Evolutionary conservation across 2,888 invertebrate genomes (phyloP), one percentile per base, ranked within the genome.

Genomic region (Polyommatus icarus): DNA sequence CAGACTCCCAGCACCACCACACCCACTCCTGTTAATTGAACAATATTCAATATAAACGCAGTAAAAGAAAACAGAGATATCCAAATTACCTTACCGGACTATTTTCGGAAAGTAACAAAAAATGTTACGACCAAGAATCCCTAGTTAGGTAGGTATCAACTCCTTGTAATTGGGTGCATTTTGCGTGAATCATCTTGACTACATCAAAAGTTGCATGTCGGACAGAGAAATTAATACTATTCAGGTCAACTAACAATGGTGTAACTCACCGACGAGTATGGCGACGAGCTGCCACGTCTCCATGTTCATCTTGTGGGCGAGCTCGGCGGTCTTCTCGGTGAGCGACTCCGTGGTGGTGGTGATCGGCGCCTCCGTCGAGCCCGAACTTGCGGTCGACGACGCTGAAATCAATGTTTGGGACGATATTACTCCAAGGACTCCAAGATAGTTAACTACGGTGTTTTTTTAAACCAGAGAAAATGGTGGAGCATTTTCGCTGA

Each of bases 241-340:
- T 54, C 18, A 5, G 20, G n/a, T 59, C 6, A 20, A 7, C 20
- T 0, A 8, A 8, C n/a, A n/a, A 75, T 36, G 29, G 12, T 8
- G 6, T 15, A 36, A 76, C 96, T 91, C 91, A 97, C 97, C 97
- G 87, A 97, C 97, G 84, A 97, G 95, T 87, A 98, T 97, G 83
- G 97, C 96, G 79, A 98, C 97, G 79, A 98, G 94, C 80, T 96
- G 97, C 97, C 98, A 98, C 84, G 96, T 95, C 82, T 98, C 97
- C 88, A 98, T 95, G 81, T 97, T 97, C 87, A 97, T 95, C 85
- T 96, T 96, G 80, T 96, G 95, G 50, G 96, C 96, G 59, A 97
- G 84, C 50, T 95, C 95, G 40, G 95, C 95, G 32, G 96, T 94
- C 79, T 95, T 90, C 81, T 96, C 95, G 81, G 90, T 91, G 78